Base-by-base conservation (phyloP, 2,113 vertebrate species). In the Penelope pileata region DNA sequence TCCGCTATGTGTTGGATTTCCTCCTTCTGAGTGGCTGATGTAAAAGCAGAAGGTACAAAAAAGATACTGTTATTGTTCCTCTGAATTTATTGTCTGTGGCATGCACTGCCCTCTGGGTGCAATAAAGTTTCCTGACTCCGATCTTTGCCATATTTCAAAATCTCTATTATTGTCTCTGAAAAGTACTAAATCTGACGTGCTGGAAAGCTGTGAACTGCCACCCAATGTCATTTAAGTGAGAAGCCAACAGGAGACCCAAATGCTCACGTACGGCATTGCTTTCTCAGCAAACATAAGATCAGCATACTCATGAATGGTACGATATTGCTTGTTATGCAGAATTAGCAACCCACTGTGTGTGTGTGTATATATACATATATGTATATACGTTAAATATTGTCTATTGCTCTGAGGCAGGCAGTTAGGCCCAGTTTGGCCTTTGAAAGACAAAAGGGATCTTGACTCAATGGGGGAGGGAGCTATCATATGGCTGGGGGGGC, bases 71-170 rank as follows among this genome's bases (percentile, higher is more conserved):
- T 83, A 43, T 88, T 96, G 90, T 88, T 91, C 64, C 90, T 78
- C 75, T 83, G 87, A 56, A 83, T 92, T 90, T 82, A 76, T 58
- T 94, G 75, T 67, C 50, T 70, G 24, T 40, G 88, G 82, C 83
- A 64, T 43, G 86, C 62, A 43, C 51, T 84, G 91, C 83, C 93
- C 85, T 83, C 68, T 3, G 91, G 79, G 85, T 64, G 69, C 0
- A 53, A 93, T 88, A 68, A 86, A 84, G 45, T 64, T 91, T 73
- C 64, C 79, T 51, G 59, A 16, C 75, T 90, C 82, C 50, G 78
- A 70, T n/a, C 79, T 83, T 51, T 90, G 93, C 88, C 93, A 86
- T 68, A 60, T 74, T 87, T 74, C 75, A 26, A 86, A 68, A 90
- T 74, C 68, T 7, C 62, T 3, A 29, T 66, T 81, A 47, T 67